Percentiles rank a stretch among this genome's conserved stretches.
These are phyloP conservation scores for Psylliodes chrysocephalus DNA, from an alignment of 2,888 invertebrate species.

Conservation along the genomic window DNA sequence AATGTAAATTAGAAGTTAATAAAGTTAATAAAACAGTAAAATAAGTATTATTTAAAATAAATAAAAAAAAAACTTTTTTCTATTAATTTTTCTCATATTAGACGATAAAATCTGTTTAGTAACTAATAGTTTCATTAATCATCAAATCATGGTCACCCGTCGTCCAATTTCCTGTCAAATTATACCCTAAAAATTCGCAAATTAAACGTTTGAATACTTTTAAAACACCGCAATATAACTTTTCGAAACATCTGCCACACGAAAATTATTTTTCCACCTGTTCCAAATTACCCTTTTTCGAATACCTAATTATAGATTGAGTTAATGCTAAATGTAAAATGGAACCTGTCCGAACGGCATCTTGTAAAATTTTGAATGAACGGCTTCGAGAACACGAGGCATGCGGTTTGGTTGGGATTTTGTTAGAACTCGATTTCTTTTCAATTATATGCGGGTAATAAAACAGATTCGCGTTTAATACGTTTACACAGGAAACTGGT, in stretches of 20 bases:
- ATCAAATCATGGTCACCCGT: neutral
- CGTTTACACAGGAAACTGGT: too few species aligned
- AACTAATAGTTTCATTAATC: neutral
- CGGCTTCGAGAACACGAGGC: neutral
- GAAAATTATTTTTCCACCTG: slow-evolving; percentile 13
- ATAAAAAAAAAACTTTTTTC: too few species aligned
- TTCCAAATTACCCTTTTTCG: neutral
- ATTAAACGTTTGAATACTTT: slow-evolving; percentile 18
- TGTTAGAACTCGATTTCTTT: neutral
- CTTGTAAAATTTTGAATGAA: slow-evolving; percentile 5
- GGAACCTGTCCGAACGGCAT: slow-evolving; percentile 12
- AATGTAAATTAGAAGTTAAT: too few species aligned
- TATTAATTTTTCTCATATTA: too few species aligned
- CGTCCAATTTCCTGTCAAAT: neutral
- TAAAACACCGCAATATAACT: slow-evolving; percentile 12
- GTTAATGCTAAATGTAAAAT: slow-evolving; percentile 23
- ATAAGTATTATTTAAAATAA: too few species aligned
- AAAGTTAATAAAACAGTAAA: too few species aligned
- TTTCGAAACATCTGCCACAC: slow-evolving; percentile 8
- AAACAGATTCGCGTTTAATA: neutral
- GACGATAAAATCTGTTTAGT: slow-evolving; percentile 1
- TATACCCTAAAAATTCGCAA: slow-evolving; percentile 18
- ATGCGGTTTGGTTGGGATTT: neutral
- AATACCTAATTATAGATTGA: neutral
- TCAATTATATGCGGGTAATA: neutral